Base-by-base conservation (phyloP, 2,797 vertebrate genomes). In the Ptychadena robeensis region DNA sequence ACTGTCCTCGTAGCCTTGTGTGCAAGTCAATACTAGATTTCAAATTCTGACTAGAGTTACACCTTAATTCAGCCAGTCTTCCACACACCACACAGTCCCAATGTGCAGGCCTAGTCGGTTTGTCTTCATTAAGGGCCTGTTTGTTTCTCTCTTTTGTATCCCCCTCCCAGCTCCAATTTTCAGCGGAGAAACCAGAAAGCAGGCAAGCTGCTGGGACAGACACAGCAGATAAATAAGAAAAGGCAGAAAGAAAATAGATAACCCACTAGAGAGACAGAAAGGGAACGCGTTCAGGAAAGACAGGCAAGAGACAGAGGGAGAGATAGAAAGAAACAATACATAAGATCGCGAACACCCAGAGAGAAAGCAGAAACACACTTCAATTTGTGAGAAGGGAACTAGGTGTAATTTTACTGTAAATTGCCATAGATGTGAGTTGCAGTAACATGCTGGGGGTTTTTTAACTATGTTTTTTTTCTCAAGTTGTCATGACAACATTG, bases 121-220 rank as follows among this genome's bases (percentile, higher is more conserved):
- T 80, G 68, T 85, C 82, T 85, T 85, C 82, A 85, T 85, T 85
- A 85, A 75, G 77, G 59, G n/a, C 9, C 82, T 85, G 82, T 85
- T 80, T 80, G 71, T 80, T 85, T 75, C 77, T 71, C 65, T 67
- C 53, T 40, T n/a, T 67, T 15, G 15, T 74, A 0, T 75, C 65
- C 30, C 48, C 73, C 73, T 82, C 81, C 74, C 76, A 69, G 63
- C 69, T 84, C 70, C 82, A 84, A 84, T 84, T 79, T 82, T 63
- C 70, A 69, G 35, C 15, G 6, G 28, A 66, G 70, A 69, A 84
- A 80, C 63, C 32, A 83, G 48, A 28, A 84, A 28, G 70, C 57
- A 70, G 69, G 40, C 61, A 30, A 73, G 73, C 63, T 84, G 70
- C 71, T 48, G 71, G 70, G 64, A 79, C 77, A 31, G n/a, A 73